A percentile compares a stretch with the other conserved stretches of the same genome.
Conservation (phyloP, 2,797 vertebrate species). For the Mus caroli region DNA sequence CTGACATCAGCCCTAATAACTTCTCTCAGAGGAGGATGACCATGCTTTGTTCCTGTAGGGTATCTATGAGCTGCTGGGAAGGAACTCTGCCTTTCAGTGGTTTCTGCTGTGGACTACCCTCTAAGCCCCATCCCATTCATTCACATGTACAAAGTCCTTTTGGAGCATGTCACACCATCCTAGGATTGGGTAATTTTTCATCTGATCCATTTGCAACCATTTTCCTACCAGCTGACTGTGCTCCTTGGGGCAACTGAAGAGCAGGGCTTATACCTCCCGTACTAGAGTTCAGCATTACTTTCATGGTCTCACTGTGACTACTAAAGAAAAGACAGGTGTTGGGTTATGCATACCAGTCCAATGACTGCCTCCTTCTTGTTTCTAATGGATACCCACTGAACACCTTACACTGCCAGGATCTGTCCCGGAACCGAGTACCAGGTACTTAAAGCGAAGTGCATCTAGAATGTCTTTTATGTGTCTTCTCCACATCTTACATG, state of each 20-base stretch:
- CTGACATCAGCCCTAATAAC: neutral
- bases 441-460: neutral
- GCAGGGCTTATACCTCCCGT: fast-evolving
- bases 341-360: fast-evolving
- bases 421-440: neutral
- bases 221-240: neutral
- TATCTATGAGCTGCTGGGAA: neutral
- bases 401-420: neutral
- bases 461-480: neutral
- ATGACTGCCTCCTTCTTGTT: neutral
- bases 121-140: neutral
- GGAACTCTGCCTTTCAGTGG: neutral
- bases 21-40: neutral
- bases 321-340: neutral
- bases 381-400: neutral
- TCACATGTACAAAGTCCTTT: fast-evolving
- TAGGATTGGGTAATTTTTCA: neutral
- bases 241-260: neutral
- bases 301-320: neutral
- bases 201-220: fast-evolving
- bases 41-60: neutral
- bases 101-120: neutral
- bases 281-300: fast-evolving
- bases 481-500: neutral
- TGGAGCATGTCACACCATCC: fast-evolving